Percentiles rank a stretch among this genome's conserved stretches.
Evolutionary conservation across 2,113 vertebrate species (phyloP).

Genomic region (Cervus canadensis): DNA sequence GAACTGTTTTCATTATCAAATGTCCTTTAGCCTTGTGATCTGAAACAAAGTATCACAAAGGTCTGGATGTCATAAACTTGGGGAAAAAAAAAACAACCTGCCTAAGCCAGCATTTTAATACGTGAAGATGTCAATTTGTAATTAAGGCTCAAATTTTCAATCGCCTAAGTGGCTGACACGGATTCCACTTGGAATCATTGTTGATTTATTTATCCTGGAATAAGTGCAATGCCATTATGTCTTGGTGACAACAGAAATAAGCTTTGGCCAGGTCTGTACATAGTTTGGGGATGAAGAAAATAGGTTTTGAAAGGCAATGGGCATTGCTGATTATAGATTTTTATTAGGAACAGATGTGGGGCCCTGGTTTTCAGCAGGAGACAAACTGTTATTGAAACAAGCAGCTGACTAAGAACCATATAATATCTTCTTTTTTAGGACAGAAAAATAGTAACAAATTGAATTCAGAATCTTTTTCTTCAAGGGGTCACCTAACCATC

Average conservation of each 20-base stretch:
- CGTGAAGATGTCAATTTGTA: slow-evolving; percentile 28
- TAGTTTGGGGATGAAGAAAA: slow-evolving; percentile 67
- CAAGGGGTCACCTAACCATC: neutral
- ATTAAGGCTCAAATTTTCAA: neutral
- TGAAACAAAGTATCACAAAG: slow-evolving; percentile 58
- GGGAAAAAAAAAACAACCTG: slow-evolving; percentile 17
- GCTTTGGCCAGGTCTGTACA: slow-evolving; percentile 62
- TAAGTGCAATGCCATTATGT: slow-evolving; percentile 32
- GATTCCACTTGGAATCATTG: slow-evolving; percentile 42
- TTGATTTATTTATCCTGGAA: slow-evolving; percentile 48
- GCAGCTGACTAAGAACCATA: slow-evolving; percentile 37
- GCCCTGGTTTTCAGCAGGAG: slow-evolving; percentile 31
- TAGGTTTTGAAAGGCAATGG: slow-evolving; percentile 67
- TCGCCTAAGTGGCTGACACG: slow-evolving; percentile 20
- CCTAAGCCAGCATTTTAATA: slow-evolving; percentile 16
- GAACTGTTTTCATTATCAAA: slow-evolving; percentile 63
- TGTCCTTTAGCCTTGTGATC: slow-evolving; percentile 55
- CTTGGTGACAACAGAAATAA: slow-evolving; percentile 66
- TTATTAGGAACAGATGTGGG: slow-evolving; percentile 70
- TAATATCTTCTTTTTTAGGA: slow-evolving; percentile 30
- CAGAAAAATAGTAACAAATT: slow-evolving; percentile 45
- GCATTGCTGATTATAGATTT: slow-evolving; percentile 64
- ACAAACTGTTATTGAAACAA: slow-evolving; percentile 53
- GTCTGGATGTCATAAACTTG: neutral
- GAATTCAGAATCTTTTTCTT: slow-evolving; percentile 38